Percentiles rank a stretch among this genome's conserved stretches.
Conservation (phyloP, 2,113 vertebrate species). For the Scalopus aquaticus region DNA sequence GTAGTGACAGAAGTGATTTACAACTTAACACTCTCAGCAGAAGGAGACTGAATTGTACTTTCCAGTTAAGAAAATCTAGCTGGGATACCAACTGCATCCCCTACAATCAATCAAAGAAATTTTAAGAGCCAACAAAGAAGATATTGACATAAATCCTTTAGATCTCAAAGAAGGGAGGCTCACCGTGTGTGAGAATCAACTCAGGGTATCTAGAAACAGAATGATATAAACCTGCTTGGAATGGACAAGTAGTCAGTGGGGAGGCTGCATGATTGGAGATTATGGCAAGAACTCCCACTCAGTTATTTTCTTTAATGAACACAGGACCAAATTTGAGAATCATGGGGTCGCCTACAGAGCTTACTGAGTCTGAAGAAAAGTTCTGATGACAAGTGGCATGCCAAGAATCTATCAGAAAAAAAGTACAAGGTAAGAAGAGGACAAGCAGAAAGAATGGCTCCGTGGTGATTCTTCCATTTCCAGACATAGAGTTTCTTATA, state of each 20-base stretch:
- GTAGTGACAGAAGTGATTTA: not conserved
- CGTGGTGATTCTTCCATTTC: not conserved
- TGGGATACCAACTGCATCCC: not conserved
- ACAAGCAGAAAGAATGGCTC: not conserved
- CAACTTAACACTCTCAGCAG: not conserved
- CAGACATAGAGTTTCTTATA: not conserved
- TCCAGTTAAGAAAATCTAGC: not conserved
- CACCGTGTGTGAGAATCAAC: not conserved
- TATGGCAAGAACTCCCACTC: constrained; percentile 35
- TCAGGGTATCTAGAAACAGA: not conserved
- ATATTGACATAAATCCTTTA: not conserved
- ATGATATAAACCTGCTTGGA: not conserved
- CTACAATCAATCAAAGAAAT: not conserved
- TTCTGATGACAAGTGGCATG: not conserved
- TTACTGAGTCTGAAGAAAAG: not conserved
- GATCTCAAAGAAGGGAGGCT: not conserved
- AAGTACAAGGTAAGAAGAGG: not conserved
- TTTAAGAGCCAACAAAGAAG: not conserved
- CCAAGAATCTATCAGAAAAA: not conserved
- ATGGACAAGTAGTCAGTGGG: not conserved
- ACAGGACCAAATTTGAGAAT: not conserved
- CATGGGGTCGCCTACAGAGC: not conserved
- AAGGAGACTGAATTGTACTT: not conserved
- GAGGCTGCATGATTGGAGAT: not conserved
- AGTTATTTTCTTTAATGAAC: not conserved